Conservation (phyloP, 2,797 vertebrate species). For the Anguilla obscura region DNA sequence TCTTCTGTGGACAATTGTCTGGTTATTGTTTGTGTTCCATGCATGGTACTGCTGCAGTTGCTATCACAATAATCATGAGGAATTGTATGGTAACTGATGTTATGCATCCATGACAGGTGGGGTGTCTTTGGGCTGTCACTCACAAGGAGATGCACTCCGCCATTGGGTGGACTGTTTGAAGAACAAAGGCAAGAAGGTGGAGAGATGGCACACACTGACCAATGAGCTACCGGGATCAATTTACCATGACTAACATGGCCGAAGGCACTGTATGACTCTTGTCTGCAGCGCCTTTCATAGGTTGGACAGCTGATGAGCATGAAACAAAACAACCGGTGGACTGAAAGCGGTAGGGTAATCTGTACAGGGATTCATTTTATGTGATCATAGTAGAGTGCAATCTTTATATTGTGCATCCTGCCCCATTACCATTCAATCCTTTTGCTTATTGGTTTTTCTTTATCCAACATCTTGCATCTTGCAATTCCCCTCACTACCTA, state of each 20-base stretch:
- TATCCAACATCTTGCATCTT: conserved; percentile 29
- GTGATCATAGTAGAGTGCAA: conserved; percentile 36
- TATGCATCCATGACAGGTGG: conserved; percentile 67
- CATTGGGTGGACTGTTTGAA: conserved; percentile 89
- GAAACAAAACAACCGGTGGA: conserved; percentile 49
- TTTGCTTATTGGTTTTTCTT: conserved; percentile 49
- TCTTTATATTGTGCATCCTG: conserved; percentile 31
- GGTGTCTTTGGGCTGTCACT: conserved; percentile 79
- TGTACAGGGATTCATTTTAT: conserved; percentile 38
- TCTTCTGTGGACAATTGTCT: background rate
- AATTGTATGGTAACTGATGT: conserved; percentile 18
- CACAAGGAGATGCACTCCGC: conserved; percentile 79
- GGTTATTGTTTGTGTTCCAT: background rate
- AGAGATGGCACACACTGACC: conserved; percentile 90
- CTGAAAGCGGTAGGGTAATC: conserved; percentile 33
- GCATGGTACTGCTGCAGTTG: background rate
- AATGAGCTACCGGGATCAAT: conserved; percentile 83
- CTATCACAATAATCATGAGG: background rate
- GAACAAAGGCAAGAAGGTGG: conserved; percentile 79
- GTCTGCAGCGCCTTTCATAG: conserved; percentile 34
- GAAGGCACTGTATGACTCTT: conserved; percentile 23
- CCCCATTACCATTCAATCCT: conserved; percentile 36
- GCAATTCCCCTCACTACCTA: conserved; percentile 30
- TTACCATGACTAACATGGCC: conserved; percentile 64
- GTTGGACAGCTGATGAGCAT: conserved; percentile 45